Evolutionary conservation across 2,888 invertebrate species (phyloP), one percentile per base, ranked within the genome.

Genomic region (Branchinecta sandiegonensis): DNA sequence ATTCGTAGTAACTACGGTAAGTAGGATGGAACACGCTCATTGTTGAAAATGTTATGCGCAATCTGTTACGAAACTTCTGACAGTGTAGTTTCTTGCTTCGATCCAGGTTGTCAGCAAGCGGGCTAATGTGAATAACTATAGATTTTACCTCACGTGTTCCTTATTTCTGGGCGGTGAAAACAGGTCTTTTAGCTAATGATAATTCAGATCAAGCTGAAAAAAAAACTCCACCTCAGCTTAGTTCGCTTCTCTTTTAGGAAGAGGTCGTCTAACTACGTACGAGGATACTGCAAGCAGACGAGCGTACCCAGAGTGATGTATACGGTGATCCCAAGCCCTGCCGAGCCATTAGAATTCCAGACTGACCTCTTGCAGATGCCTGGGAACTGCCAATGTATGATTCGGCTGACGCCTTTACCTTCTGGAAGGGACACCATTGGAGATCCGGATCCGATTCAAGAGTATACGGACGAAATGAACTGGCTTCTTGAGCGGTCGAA

Each of bases 241-340:
- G 2, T 37, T 37, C 37, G 37, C 5, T 37, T 37, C 8, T 9
- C 9, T 56, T 56, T 56, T 56, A 56, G 63, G 12, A 17, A n/a
- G 23, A 56, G 14, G n/a, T 56, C 63, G n/a, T 56, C 63, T 8
- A 56, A 56, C 63, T 56, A 17, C 11, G 12, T 56, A 56, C n/a
- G 23, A 56, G 63, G 63, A 56, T 56, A 17, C 23, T 56, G 63
- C 63, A 56, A 56, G 63, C 63, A 56, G 63, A 56, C 63, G 23
- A n/a, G 23, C 23, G n/a, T 56, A 8, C 23, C 23, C 63, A 56
- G 23, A 10, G 9, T 23, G 10, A 56, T 56, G 63, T 56, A 17
- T 2, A 56, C 63, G 8, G 23, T 56, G 63, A 23, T 17, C n/a
- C 23, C 63, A 10, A 56, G 63, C 63, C n/a, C 14, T 23, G 8